Base-by-base conservation (phyloP, 2,797 vertebrate species). In the Danio tinwini region DNA sequence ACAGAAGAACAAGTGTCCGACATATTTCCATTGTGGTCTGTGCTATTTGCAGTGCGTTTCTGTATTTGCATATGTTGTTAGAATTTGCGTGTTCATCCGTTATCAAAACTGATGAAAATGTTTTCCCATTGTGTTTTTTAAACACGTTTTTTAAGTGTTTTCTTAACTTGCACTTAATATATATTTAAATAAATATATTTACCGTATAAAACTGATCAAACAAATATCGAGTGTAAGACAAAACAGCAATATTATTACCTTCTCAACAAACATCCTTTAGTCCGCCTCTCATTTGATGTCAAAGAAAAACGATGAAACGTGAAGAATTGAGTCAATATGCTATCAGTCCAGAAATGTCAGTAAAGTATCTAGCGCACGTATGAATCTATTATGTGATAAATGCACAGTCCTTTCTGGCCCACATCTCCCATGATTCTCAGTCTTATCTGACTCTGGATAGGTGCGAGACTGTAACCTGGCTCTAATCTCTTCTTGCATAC, bases 401-500 rank as follows among this genome's bases (percentile, higher is more conserved):
- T 17, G 29, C 58, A 39, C 29, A 63, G 72, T 49, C 17, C 40
- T 72, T 42, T 64, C 55, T 64, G 39, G 39, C 19, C 40, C 49
- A 10, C n/a, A 72, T 79, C 59, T 37, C 49, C 49, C 49, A 53
- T 39, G 58, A 64, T 53, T 72, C 21, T 55, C 7, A 56, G 68
- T 19, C 21, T 79, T 62, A 79, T 79, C 69, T 37, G 68, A 71
- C 67, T 72, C 49, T 70, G 47, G 71, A 79, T 62, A 40, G 47
- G 8, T 55, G 52, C 77, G 45, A 71, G 76, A 71, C 58, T 44
- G 67, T 52, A 79, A 17, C 76, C n/a, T 14, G 19, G 14, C 76
- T 79, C 58, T 63, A 79, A 79, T 79, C 68, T 79, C 67, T 62
- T 52, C 49, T 52, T 62, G 58, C 76, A 63, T 79, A 71, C 58